Percentiles rank a stretch among this genome's conserved stretches.
Evolutionary conservation across 2,888 invertebrate genomes (phyloP).

Genomic region (Dyspetes luteomarginatus): DNA sequence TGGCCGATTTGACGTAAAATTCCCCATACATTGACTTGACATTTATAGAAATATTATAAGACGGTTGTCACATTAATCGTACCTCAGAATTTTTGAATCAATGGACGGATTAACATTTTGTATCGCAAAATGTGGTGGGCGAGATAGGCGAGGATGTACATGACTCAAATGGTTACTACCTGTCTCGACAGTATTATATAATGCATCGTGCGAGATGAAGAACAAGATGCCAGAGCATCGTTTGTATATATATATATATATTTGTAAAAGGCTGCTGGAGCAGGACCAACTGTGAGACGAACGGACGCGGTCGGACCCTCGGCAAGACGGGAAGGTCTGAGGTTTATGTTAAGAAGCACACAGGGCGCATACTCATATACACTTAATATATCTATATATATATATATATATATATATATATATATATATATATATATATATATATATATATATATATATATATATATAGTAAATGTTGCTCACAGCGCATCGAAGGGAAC

Average conservation of each 20-base stretch:
- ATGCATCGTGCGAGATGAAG: slow-evolving; percentile 65
- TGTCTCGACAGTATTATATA: slow-evolving; percentile 21
- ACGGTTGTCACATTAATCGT: too few species aligned
- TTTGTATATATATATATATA: slow-evolving; percentile 12
- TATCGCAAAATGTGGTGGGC: too few species aligned
- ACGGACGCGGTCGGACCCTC: slow-evolving; percentile 58
- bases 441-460: slow-evolving; percentile 17
- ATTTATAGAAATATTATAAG: too few species aligned
- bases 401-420: slow-evolving; percentile 16
- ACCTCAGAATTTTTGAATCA: too few species aligned
- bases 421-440: slow-evolving; percentile 17
- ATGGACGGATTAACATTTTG: slow-evolving; percentile 1
- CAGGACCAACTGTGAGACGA: slow-evolving; percentile 52
- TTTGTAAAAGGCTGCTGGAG: slow-evolving; percentile 32
- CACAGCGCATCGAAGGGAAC: slow-evolving; percentile 71
- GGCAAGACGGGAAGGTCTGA: slow-evolving; percentile 64
- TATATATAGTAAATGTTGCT: slow-evolving; percentile 56
- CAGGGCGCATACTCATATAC: slow-evolving; percentile 46
- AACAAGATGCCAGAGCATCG: slow-evolving; percentile 61
- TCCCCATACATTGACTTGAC: too few species aligned
- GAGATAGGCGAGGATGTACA: too few species aligned
- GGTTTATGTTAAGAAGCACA: slow-evolving; percentile 72
- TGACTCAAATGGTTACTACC: slow-evolving; percentile 29
- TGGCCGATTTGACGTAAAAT: too few species aligned
- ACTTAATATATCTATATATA: neutral